Evolutionary conservation across 2,888 invertebrate species (phyloP).

Genomic region (Brassicogethes aeneus): DNA sequence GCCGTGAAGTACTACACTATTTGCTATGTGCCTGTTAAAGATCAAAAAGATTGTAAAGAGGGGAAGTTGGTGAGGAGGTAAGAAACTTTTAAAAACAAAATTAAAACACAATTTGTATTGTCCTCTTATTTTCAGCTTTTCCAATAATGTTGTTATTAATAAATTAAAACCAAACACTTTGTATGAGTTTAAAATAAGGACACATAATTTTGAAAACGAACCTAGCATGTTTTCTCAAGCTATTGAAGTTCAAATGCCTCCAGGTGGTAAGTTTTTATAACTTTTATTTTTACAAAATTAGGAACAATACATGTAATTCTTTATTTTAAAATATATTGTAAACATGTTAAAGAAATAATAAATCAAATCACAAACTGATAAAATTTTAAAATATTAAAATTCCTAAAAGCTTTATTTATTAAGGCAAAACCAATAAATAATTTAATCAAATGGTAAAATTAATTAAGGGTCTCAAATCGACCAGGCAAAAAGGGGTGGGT

Average conservation of each 20-base stretch:
- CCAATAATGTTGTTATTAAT: slow-evolving; percentile 44
- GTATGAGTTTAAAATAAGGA: slow-evolving; percentile 62
- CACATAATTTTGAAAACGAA: slow-evolving; percentile 43
- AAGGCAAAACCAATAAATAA: too few relatives aligned
- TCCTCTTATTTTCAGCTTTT: slow-evolving; percentile 16
- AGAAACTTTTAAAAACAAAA: slow-evolving; percentile 1
- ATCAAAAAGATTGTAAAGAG: slow-evolving; percentile 35
- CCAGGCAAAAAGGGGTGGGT: too few relatives aligned
- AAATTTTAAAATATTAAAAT: too few relatives aligned
- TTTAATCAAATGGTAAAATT: too few relatives aligned
- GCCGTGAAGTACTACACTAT: slow-evolving; percentile 42
- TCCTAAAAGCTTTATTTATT: too few relatives aligned
- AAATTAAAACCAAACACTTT: slow-evolving; percentile 56
- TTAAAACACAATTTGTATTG: slow-evolving; percentile 2
- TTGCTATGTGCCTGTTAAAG: slow-evolving; percentile 43
- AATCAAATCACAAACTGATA: too few relatives aligned
- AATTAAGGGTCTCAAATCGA: too few relatives aligned
- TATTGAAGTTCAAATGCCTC: slow-evolving; percentile 54
- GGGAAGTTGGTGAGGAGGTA: slow-evolving; percentile 28
- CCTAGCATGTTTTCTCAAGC: slow-evolving; percentile 51
- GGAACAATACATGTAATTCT: too few relatives aligned
- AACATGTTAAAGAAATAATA: too few relatives aligned
- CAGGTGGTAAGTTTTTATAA: slow-evolving; percentile 57
- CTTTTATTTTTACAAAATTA: too few relatives aligned
- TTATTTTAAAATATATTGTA: too few relatives aligned